Conservation (phyloP, 2,113 vertebrate genomes). For the Terrapene triunguis region DNA sequence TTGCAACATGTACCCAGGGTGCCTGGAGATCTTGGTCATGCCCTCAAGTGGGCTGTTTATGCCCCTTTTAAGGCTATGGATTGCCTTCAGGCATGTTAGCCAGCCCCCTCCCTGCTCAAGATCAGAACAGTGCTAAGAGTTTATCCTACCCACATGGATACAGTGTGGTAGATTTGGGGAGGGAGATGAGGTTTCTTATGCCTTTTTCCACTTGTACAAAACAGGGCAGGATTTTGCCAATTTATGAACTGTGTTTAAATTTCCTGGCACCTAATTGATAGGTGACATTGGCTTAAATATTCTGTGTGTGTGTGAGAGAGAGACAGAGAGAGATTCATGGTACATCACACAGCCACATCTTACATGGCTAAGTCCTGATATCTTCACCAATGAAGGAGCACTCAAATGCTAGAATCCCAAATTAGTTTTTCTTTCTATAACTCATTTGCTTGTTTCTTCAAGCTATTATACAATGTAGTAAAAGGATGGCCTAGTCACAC, state of each 20-base stretch:
- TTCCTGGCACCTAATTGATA: neutral
- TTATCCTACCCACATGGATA: neutral
- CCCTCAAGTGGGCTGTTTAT: neutral
- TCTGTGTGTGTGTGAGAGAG: neutral
- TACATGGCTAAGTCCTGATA: neutral
- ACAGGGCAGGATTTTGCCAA: neutral
- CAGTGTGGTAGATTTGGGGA: neutral
- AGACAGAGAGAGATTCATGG: neutral
- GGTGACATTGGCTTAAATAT: neutral
- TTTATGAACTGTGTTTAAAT: neutral
- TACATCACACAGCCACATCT: too few species aligned
- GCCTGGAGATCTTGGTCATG: neutral
- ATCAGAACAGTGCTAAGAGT: neutral
- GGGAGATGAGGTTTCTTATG: neutral
- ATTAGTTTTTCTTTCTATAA: neutral
- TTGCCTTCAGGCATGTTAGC: neutral
- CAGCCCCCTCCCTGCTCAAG: neutral
- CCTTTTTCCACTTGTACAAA: neutral
- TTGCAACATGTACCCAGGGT: neutral
- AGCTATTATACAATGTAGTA: rapidly evolving
- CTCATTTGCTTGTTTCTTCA: rapidly evolving
- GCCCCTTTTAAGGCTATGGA: neutral
- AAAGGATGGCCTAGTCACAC: neutral
- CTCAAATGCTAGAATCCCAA: rapidly evolving
- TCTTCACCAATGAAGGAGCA: neutral